Base-by-base conservation (phyloP, 2,888 invertebrate species). In the Lucinisca nassula region DNA sequence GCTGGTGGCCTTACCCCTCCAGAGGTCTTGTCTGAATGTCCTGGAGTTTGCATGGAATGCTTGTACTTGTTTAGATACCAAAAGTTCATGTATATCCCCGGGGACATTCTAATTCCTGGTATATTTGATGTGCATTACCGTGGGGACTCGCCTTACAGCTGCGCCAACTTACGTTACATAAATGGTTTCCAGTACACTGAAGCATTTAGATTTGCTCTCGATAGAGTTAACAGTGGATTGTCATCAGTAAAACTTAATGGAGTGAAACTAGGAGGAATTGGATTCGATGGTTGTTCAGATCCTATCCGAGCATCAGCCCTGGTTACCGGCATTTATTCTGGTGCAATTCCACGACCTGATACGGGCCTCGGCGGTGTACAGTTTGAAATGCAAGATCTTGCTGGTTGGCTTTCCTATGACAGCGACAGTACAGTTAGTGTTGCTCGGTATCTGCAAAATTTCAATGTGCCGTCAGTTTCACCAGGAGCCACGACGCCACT, bases 391-490 rank as follows among this genome's bases (percentile, higher is more conserved):
- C 84, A 89, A 17, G 88, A 90, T 55, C 82, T 94, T 8, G 84
- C 91, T 0, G 92, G 93, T 2, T 95, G 95, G 95, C 83, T 95
- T 87, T 92, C 92, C 17, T 95, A 94, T 73, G 93, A 93, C 81
- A 94, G 94, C 73, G 90, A 93, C 70, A 93, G 92, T n/a, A 95
- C 95, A 0, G 92, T 94, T 0, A 91, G 91, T 24, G 87, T 94
- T 6, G 91, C 94, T 2, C 88, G 88, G n/a, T 87, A 93, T 32
- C 75, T 94, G 12, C 89, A 93, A 30, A 79, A 86, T 32, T 87
- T 97, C 93, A 94, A 96, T 58, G 96, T 97, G 49, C 97, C 97
- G 0, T 96, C 97, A 91, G 94, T 96, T 24, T 93, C 93, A 10
- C 93, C 94, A 14, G 94, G 92, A 0, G 95, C 95, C 1, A 95